These are phyloP conservation scores for Acanthis flammea DNA, from an alignment of 2,797 vertebrate species.

Conservation along the genomic window DNA sequence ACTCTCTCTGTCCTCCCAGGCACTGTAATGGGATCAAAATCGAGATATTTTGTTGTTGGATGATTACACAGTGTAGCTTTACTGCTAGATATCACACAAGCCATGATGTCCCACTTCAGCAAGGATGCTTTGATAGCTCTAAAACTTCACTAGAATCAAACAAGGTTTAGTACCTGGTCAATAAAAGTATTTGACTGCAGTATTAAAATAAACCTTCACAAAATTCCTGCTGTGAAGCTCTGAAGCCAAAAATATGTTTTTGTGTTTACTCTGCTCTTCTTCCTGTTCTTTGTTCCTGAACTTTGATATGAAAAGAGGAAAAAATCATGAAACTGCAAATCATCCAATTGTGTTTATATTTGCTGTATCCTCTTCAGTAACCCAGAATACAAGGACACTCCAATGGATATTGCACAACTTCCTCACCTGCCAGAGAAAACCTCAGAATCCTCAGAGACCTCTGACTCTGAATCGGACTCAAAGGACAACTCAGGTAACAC, in stretches of 20 bases:
- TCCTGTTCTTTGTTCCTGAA: constrained; percentile 37
- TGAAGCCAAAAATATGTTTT: constrained; percentile 5
- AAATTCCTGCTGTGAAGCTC: constrained; percentile 25
- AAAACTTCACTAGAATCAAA: constrained; percentile 11
- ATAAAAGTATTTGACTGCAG: constrained; percentile 21
- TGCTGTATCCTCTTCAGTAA: constrained; percentile 78
- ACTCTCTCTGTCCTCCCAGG: background rate
- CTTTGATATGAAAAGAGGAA: background rate
- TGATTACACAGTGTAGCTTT: constrained; percentile 16
- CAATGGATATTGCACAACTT: constrained; percentile 95
- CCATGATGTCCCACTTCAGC: constrained; percentile 41
- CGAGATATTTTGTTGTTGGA: background rate
- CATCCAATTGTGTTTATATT: constrained; percentile 16
- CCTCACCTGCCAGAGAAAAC: constrained; percentile 95
- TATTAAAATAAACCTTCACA: constrained; percentile 35
- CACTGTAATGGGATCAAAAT: background rate
- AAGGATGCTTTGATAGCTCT: constrained; percentile 59
- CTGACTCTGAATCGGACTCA: constrained; percentile 96
- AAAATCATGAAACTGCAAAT: constrained; percentile 22
- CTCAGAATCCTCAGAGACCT: constrained; percentile 94
- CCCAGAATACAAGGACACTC: constrained; percentile 93
- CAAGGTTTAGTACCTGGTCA: background rate
- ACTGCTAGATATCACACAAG: constrained; percentile 7
- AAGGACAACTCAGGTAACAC: constrained; percentile 95
- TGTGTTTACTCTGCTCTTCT: constrained; percentile 17